These are phyloP conservation scores for Champsocephalus gunnari DNA, from an alignment of 2,797 vertebrate genomes.

Conservation along the genomic window DNA sequence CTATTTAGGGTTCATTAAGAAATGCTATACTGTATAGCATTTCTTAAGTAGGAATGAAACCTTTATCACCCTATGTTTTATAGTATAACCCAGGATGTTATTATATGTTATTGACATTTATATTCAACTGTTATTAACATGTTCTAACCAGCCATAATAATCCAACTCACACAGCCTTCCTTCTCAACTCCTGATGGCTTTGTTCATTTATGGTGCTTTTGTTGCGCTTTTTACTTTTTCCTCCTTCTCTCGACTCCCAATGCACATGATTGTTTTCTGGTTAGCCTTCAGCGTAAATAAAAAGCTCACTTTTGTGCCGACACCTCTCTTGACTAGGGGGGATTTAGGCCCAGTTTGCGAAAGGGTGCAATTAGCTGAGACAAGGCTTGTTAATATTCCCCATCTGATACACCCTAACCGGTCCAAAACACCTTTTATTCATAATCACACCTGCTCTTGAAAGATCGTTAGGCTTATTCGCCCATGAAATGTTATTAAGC, in stretches of 20 bases:
- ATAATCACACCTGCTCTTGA: constrained; percentile 65
- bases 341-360: constrained; percentile 61
- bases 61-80: neutral
- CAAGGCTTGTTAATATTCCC: constrained; percentile 77
- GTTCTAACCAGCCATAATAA: constrained; percentile 22
- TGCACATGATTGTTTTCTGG: constrained; percentile 65
- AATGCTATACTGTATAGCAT: constrained; percentile 31
- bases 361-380: constrained; percentile 73
- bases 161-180: constrained; percentile 9
- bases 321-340: constrained; percentile 53
- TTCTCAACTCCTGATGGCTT: constrained; percentile 20
- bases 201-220: constrained; percentile 41
- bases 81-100: constrained; percentile 36
- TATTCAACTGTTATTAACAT: constrained; percentile 37
- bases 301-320: constrained; percentile 61
- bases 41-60: constrained; percentile 29
- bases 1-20: constrained; percentile 23
- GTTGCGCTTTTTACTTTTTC: neutral
- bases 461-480: constrained; percentile 47
- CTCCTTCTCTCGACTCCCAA: constrained; percentile 48
- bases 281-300: constrained; percentile 72
- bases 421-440: constrained; percentile 67
- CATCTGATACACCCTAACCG: constrained; percentile 65
- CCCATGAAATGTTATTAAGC: constrained; percentile 23
- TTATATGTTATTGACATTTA: constrained; percentile 64